Base-by-base conservation (phyloP, 2,797 vertebrate genomes). In the Aselliscus stoliczkanus region DNA sequence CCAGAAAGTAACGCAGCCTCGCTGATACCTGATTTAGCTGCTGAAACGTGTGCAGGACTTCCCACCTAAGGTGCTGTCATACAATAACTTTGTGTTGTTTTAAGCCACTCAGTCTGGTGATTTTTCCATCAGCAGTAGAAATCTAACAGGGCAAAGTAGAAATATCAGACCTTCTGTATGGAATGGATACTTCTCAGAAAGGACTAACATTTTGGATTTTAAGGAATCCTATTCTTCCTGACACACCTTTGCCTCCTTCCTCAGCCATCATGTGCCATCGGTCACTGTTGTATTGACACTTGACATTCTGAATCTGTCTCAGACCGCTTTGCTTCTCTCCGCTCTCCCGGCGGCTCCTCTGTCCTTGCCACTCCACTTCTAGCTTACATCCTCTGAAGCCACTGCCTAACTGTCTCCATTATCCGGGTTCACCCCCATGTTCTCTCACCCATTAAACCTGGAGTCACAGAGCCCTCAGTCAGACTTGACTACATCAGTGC, bases 311-410 rank as follows among this genome's bases (percentile, higher is more conserved):
- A 44, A 13, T 44, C 70, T n/a, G 7, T 50, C 4, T 64, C 29
- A 6, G 4, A 10, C n/a, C 17, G 2, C 4, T 44, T n/a, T 15
- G 3, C 3, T 44, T 42, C 23, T 42, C 44, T 37, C 21, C 29
- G 1, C 10, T 6, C 15, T 54, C 25, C 0, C 18, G 21, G 10
- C 23, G 50, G 15, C 54, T 20, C 5, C 7, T 31, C 81, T n/a
- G 0, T 52, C 8, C 64, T 1, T 27, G 23, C 23, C 1, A 0
- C 11, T 73, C 34, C 42, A 0, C 1, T 9, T 58, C 5, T 23
- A 64, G 29, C 15, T 3, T 15, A 23, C 21, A 52, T 64, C 27
- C 0, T 27, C 9, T n/a, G 37, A 52, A 76, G 54, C 39, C 31
- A 9, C 29, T 27, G 39, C 47, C 20, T 65, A n/a, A 7, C 5